Base-by-base conservation (phyloP, 2,113 vertebrate species). In the Corythornis cristatus region DNA sequence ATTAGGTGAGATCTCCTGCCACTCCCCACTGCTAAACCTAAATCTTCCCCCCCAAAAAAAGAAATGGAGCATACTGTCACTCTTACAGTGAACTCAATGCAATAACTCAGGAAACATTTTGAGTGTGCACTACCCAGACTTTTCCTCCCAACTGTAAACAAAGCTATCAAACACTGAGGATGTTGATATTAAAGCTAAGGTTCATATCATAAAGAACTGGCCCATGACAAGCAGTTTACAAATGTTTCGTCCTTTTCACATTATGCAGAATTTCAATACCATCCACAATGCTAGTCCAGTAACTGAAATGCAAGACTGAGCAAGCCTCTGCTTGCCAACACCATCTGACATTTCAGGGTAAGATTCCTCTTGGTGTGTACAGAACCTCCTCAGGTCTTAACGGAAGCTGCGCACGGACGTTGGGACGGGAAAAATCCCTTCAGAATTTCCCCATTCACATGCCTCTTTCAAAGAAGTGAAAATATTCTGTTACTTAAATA, bases 161-260 rank as follows among this genome's bases (percentile, higher is more conserved):
- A 94, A 95, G 95, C 91, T 93, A 97, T 95, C 95, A 94, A 96
- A 97, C 93, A 98, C 93, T 95, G 96, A 97, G 95, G 88, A 96
- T 86, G 83, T 93, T 96, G 89, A 70, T 96, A 95, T 97, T 98
- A 98, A 98, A 98, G 97, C 97, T 97, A 97, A 98, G 90, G 93
- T 96, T 96, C 94, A 93, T 93, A 89, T 85, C 93, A 95, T 95
- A 93, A 97, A 97, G 95, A 98, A 97, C 97, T 98, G 97, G 97
- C 97, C 97, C 91, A 46, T 97, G 91, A 96, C 96, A 98, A 98
- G 93, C 95, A 97, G 96, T 97, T 98, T 96, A 96, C 96, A 97
- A 96, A 97, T 91, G 92, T 95, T 97, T 97, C 95, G 91, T 97
- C 96, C 90, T 96, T 96, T 97, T 98, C 97, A 98, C 97, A 98